Evolutionary conservation across 2,888 invertebrate genomes (phyloP).

Genomic region (Baccha elongata): DNA sequence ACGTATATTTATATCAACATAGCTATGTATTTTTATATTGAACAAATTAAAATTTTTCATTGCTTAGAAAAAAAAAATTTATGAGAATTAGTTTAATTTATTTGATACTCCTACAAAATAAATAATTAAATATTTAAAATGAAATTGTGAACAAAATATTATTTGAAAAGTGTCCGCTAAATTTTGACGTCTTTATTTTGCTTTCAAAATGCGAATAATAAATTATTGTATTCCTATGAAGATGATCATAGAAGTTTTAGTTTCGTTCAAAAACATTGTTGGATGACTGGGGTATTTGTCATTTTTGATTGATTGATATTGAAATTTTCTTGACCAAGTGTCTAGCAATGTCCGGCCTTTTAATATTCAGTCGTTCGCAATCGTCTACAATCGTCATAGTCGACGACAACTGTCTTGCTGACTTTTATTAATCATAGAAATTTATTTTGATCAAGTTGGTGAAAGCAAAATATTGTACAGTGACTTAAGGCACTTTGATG

Average conservation of each 20-base stretch:
- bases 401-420: neutral
- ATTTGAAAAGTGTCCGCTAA: conserved; percentile 28
- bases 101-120: conserved; percentile 1
- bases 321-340: conserved; percentile 10
- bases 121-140: conserved; percentile 26
- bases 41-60: too few species aligned
- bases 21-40: too few species aligned
- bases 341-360: conserved; percentile 4
- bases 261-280: too few species aligned
- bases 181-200: neutral
- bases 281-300: conserved; percentile 14
- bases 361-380: neutral
- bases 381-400: neutral
- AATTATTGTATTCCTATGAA: neutral
- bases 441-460: too few species aligned
- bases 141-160: conserved; percentile 38
- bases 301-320: conserved; percentile 34
- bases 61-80: conserved; percentile 28
- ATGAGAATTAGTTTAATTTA: conserved; percentile 34
- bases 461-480: neutral
- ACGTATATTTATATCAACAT: too few species aligned
- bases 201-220: neutral
- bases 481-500: neutral
- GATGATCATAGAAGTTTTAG: neutral
- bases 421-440: neutral